phyloP scores from a whole-genome alignment of 2,888 invertebrate species.

The Eupithecia subfuscata region DNA sequence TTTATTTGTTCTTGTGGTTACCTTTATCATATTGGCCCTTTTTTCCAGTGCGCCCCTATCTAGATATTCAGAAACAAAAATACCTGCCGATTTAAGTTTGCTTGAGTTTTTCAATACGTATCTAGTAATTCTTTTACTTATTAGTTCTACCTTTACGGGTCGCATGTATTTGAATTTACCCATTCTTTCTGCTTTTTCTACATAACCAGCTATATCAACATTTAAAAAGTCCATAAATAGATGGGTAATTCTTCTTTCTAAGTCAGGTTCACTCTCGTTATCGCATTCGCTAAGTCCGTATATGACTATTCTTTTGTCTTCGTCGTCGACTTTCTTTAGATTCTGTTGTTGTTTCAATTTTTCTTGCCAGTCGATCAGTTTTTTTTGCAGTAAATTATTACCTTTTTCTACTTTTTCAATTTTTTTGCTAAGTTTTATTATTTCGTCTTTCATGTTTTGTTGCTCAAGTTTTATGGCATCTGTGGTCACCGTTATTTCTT shows the following conservation, averaged over 20 bases:
- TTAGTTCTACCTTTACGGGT: background rate
- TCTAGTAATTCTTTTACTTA: background rate
- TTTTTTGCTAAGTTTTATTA: background rate
- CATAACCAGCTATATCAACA: background rate
- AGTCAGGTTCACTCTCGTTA: background rate
- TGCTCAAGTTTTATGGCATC: background rate
- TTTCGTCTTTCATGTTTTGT: background rate
- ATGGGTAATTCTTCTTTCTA: background rate
- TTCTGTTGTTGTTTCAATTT: background rate
- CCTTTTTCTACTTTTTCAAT: background rate
- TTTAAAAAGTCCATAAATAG: background rate
- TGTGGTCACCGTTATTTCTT: background rate
- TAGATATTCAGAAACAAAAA: background rate
- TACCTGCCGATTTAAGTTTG: background rate
- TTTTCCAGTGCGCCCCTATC: background rate
- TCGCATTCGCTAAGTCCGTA: background rate
- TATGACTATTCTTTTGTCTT: background rate
- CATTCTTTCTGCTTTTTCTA: background rate
- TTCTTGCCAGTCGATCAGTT: background rate
- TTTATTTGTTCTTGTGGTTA: too few species aligned
- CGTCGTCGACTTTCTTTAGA: background rate
- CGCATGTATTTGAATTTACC: background rate
- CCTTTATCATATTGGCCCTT: background rate
- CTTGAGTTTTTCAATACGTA: constrained; percentile 1
- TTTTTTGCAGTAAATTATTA: background rate